Base-by-base conservation (phyloP, 2,888 invertebrate species). In the Cryptocheilus praepositus region DNA sequence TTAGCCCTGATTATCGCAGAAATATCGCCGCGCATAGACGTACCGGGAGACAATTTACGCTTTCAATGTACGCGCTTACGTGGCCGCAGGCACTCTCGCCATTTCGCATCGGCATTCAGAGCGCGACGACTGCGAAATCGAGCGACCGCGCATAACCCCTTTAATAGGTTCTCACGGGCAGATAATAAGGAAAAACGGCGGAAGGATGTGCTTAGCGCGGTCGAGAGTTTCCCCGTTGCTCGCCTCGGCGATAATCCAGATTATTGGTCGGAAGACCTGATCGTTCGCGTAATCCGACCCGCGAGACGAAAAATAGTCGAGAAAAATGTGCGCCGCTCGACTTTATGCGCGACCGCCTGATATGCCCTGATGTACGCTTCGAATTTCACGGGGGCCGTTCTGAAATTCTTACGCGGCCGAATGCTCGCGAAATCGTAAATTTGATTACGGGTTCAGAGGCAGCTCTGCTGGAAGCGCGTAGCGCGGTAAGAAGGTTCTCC, bases 201-300 rank as follows among this genome's bases (percentile, higher is more conserved):
- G 57, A 57, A 45, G 22, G 45, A n/a, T 22, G 57, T 18, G 45
- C 45, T 44, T 22, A 57, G 8, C 36, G 61, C 53, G 70, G 65
- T 59, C 45, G 62, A 67, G 73, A 67, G 67, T 74, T 77, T 77
- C 55, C 65, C 67, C 68, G 76, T 74, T 76, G 76, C 76, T 74
- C 74, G 63, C 64, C 11, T 8, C 61, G 54, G 69, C 72, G 73
- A 79, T 79, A 79, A 77, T 72, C 77, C 70, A 66, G 73, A 76
- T 76, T 57, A 57, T 57, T 45, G 45, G 18, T 57, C 43, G 45
- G 45, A 46, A 19, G 18, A 44, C 45, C 21, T 57, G 22, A 15
- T 22, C 19, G 22, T 18, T 43, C 18, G 11, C 8, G 36, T 36
- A 36, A 36, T 36, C 36, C 36, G 36, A 36, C 36, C 36, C 36